Percentiles rank a stretch among this genome's conserved stretches.
Evolutionary conservation across 2,888 invertebrate genomes (phyloP).

Genomic region (Auanema sp.): DNA sequence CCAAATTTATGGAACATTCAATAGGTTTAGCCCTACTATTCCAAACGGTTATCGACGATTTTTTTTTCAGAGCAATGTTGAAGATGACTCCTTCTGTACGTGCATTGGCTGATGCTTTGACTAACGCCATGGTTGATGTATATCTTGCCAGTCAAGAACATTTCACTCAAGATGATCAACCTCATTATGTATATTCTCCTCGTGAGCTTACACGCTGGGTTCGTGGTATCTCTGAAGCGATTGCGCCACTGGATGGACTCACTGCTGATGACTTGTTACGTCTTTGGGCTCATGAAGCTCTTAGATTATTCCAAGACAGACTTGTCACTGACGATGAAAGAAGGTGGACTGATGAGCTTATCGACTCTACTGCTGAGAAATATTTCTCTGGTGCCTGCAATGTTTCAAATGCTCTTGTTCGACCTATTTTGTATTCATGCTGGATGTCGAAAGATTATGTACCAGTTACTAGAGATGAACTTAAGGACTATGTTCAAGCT

Average conservation of each 20-base stretch:
- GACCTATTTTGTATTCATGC: conserved; percentile 96
- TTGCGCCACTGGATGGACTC: conserved; percentile 86
- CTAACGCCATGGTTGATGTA: conserved; percentile 98
- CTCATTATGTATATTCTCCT: conserved; percentile 98
- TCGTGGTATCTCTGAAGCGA: conserved; percentile 96
- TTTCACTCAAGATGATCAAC: conserved; percentile 99
- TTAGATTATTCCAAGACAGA: conserved; percentile 86
- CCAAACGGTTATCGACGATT: background rate
- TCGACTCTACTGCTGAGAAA: conserved; percentile 79
- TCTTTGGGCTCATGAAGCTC: conserved; percentile 98
- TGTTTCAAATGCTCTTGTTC: conserved; percentile 75
- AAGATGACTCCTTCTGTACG: conserved; percentile 87
- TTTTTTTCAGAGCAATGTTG: conserved; percentile 77
- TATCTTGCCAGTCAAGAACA: conserved; percentile 93
- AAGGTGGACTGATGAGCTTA: conserved; percentile 96
- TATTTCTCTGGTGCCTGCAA: conserved; percentile 81
- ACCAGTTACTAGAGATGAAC: conserved; percentile 89
- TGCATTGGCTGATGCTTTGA: conserved; percentile 91
- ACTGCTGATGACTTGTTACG: conserved; percentile 91
- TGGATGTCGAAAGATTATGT: conserved; percentile 98
- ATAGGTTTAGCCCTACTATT: conserved; percentile 69
- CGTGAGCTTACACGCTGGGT: conserved; percentile 98
- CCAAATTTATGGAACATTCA: conserved; percentile 93
- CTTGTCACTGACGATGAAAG: conserved; percentile 91
- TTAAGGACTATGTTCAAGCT: conserved; percentile 94